phyloP scores from a whole-genome alignment of 1,140 invertebrate genomes.

The Saccostrea cuccullata region DNA sequence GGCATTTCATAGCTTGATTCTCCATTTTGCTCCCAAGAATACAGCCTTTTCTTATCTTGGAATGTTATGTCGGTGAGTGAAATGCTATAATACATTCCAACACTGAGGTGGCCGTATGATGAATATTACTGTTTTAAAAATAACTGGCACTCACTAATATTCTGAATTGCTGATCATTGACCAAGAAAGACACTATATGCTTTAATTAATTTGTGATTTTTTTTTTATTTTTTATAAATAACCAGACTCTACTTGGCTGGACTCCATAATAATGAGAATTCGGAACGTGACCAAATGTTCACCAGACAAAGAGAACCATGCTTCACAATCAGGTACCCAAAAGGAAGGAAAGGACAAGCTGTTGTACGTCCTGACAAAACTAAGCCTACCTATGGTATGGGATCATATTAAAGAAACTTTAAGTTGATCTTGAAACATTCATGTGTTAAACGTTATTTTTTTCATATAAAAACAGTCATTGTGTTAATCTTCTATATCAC shows the following conservation, averaged over 20 bases:
- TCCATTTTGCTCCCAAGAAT: too few species aligned
- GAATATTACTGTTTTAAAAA: too few species aligned
- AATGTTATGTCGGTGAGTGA: too few species aligned
- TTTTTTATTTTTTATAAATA: not conserved
- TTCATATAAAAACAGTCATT: not conserved
- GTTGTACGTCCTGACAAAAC: conserved; percentile 14
- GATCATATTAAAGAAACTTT: not conserved
- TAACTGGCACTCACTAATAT: too few species aligned
- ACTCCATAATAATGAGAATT: not conserved
- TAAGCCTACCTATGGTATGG: not conserved
- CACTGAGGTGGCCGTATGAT: too few species aligned
- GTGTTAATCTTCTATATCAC: not conserved
- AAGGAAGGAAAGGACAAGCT: conserved; percentile 13
- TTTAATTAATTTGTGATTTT: not conserved
- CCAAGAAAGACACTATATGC: too few species aligned
- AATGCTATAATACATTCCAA: too few species aligned
- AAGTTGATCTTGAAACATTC: too few species aligned
- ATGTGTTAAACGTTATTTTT: not conserved
- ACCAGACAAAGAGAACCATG: not conserved
- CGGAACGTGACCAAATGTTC: not conserved
- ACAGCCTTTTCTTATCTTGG: too few species aligned
- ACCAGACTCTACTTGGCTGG: not conserved
- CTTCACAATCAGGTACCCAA: not conserved
- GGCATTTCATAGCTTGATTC: too few species aligned
- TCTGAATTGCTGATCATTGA: too few species aligned